Conservation (phyloP, 2,797 vertebrate genomes). For the Mycteria americana region DNA sequence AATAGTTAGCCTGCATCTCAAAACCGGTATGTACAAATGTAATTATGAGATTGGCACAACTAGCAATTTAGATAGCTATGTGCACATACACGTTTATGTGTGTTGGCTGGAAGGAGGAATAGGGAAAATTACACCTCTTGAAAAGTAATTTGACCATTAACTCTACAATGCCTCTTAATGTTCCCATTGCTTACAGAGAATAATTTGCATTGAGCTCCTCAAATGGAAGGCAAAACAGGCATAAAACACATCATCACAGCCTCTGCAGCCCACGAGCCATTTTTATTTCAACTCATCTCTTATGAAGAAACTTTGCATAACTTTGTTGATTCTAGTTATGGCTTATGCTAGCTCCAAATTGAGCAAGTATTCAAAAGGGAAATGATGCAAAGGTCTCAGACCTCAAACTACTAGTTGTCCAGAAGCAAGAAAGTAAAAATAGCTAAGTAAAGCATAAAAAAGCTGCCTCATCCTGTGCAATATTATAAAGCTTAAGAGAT, state of each 20-base stretch:
- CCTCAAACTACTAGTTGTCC: not conserved
- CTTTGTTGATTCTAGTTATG: not conserved
- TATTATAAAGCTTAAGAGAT: conserved; percentile 52
- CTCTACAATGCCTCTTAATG: not conserved
- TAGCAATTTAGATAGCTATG: not conserved
- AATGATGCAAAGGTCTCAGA: conserved; percentile 13
- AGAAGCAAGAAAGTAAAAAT: conserved; percentile 15
- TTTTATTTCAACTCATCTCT: not conserved
- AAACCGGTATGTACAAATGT: not conserved
- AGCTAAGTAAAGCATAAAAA: conserved; percentile 31
- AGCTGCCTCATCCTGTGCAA: conserved; percentile 49
- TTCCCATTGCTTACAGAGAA: not conserved
- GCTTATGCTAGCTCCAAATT: not conserved
- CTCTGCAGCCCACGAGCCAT: not conserved
- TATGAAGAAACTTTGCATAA: conserved; percentile 23
- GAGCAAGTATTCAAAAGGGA: not conserved
- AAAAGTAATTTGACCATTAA: not conserved
- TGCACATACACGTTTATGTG: conserved; percentile 6
- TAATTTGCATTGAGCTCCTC: not conserved
- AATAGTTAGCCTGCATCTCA: not conserved
- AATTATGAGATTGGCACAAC: not conserved
- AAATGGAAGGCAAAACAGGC: not conserved
- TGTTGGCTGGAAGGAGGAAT: not conserved
- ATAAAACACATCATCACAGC: not conserved
- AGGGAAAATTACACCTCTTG: not conserved